These are phyloP conservation scores for Castor canadensis DNA, from an alignment of 2,113 vertebrate genomes.

Conservation along the genomic window DNA sequence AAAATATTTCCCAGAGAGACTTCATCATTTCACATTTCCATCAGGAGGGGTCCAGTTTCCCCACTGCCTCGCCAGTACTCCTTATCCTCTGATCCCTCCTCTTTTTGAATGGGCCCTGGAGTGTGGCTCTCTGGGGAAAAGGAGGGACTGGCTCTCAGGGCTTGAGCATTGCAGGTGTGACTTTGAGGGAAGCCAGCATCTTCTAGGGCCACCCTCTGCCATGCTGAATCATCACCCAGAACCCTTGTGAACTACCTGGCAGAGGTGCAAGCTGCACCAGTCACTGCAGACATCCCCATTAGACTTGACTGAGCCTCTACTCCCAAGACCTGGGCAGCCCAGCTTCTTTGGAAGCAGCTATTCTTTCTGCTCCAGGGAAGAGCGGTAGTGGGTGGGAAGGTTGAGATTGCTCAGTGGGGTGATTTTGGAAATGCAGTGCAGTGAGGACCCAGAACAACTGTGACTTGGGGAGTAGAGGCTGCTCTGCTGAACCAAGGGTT, in stretches of 20 bases:
- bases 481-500: neutral
- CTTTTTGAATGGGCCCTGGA: neutral
- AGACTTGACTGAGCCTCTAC: constrained; percentile 10
- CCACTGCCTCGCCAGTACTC: neutral
- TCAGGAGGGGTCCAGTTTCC: neutral
- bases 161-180: neutral
- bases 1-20: neutral
- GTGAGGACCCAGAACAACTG: neutral
- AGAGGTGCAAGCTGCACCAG: neutral
- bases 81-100: neutral
- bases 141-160: neutral
- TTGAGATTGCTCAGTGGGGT: constrained; percentile 38
- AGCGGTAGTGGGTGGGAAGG: constrained; percentile 57
- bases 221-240: neutral
- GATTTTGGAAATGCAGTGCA: neutral
- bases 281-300: constrained; percentile 13
- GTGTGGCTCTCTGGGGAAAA: neutral
- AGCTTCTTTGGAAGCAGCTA: constrained; percentile 61
- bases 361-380: constrained; percentile 56
- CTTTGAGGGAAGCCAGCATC: neutral
- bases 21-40: neutral
- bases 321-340: neutral
- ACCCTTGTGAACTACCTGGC: neutral
- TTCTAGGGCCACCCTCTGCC: neutral
- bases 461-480: neutral